Conservation (phyloP, 2,888 invertebrate genomes). For the Cosmia trapezina region DNA sequence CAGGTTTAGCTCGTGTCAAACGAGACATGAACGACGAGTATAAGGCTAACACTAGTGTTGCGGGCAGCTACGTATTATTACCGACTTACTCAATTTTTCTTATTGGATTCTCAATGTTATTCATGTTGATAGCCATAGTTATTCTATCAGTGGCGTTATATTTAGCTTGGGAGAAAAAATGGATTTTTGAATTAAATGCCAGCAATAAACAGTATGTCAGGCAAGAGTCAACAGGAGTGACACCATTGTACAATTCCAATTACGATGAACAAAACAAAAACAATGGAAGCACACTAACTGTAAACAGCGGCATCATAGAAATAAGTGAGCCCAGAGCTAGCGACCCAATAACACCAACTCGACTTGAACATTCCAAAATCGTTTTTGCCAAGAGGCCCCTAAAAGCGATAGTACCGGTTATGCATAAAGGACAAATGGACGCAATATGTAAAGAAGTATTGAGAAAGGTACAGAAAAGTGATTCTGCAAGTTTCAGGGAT, state of each 20-base stretch:
- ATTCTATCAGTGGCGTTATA: conserved; percentile 40
- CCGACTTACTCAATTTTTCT: conserved; percentile 34
- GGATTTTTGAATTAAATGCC: conserved; percentile 7
- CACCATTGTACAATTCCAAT: conserved; percentile 13
- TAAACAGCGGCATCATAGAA: conserved; percentile 58
- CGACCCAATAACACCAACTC: conserved; percentile 47
- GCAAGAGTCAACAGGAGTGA: conserved; percentile 44
- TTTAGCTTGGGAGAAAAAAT: conserved; percentile 24
- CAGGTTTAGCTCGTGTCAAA: conserved; percentile 19
- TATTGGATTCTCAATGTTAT: conserved; percentile 41
- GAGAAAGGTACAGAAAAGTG: conserved; percentile 58
- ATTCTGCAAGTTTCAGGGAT: conserved; percentile 67
- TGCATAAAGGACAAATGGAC: conserved; percentile 67
- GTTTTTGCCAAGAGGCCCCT: conserved; percentile 45
- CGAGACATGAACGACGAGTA: fast-evolving
- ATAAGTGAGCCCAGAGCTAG: conserved; percentile 36
- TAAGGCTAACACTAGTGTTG: too few species aligned
- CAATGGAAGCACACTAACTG: conserved; percentile 58
- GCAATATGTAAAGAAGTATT: conserved; percentile 66
- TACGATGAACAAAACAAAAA: conserved; percentile 31
- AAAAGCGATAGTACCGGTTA: conserved; percentile 32
- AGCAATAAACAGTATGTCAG: conserved; percentile 25
- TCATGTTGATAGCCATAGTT: conserved; percentile 51
- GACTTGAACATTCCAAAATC: conserved; percentile 44
- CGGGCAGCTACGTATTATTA: not conserved